These are phyloP conservation scores for Stichopus horrens DNA, from an alignment of 53 echinoderm and acorn worm species.

Conservation along the genomic window DNA sequence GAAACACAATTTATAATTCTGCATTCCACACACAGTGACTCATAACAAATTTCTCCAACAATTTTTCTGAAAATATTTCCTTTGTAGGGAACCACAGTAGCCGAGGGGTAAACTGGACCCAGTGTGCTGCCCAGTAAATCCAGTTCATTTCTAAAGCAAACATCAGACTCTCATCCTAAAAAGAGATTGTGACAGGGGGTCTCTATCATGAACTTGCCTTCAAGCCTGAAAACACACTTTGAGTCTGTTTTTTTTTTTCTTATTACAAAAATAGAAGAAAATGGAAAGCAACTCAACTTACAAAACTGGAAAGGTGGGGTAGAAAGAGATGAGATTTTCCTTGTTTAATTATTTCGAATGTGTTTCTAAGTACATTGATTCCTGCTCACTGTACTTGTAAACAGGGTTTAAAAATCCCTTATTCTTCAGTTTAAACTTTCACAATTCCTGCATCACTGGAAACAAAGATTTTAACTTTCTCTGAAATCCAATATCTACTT, in stretches of 20 bases:
- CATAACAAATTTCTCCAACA: conserved; percentile 14
- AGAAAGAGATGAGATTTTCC: too few species aligned
- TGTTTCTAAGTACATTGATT: too few species aligned
- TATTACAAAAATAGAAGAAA: too few species aligned
- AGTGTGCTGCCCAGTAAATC: conserved; percentile 13
- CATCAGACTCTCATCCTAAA: conserved; percentile 7
- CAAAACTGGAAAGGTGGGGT: too few species aligned
- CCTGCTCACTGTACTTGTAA: too few species aligned
- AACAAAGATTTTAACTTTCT: too few species aligned
- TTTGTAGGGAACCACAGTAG: conserved; percentile 30
- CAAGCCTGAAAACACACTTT: not conserved
- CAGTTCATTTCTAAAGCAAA: conserved; percentile 10
- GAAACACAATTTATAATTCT: conserved; percentile 20
- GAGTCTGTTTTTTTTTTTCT: not conserved
- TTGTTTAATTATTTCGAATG: too few species aligned
- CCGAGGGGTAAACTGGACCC: conserved; percentile 1
- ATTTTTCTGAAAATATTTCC: not conserved
- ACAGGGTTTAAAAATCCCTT: too few species aligned
- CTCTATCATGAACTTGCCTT: not conserved
- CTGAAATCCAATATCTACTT: too few species aligned
- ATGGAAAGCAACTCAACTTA: too few species aligned
- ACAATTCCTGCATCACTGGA: too few species aligned
- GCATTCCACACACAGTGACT: conserved; percentile 24
- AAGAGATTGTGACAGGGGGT: conserved; percentile 8
- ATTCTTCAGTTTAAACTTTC: too few species aligned